Base-by-base conservation (phyloP, 1,140 invertebrate species). In the Lepidurus packardi region DNA sequence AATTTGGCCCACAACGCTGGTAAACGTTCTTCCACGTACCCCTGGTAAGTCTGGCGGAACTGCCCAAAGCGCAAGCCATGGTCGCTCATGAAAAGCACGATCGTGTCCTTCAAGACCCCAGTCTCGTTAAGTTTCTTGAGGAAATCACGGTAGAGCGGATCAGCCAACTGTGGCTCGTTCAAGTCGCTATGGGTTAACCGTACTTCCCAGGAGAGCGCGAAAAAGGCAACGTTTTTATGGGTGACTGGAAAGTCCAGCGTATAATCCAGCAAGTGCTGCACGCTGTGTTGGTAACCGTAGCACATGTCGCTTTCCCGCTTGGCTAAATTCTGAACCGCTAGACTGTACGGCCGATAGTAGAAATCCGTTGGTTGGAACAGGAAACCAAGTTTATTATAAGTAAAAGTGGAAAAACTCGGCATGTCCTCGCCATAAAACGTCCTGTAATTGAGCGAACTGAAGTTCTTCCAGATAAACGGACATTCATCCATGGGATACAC, bases 11-110 rank as follows among this genome's bases (percentile, higher is more conserved):
- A 25, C 1, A 76, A 76, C 16, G 21, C 21, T 10, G 75, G 75
- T 8, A 76, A 42, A 42, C 75, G 75, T 41, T 76, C 24, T 76
- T 76, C 75, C 45, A 76, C 10, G 7, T 25, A 76, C 24, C 75
- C 75, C 3, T 41, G 21, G 6, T 41, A 76, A 16, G 75, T 76
- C 45, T 21, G 2, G 16, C 75, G 43, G 24, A 76, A 41, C 8
- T 25, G 10, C 43, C 24, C 24, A 11, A 44, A 42, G 9, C 75
- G 24, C n/a, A 42, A 11, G 1, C 75, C 75, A 42, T 76, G 75
- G 41, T 76, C 75, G 45, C 75, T 76, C 34, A 76, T 76, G 10
- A 76, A 76, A 8, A 76, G 43, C 43, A 76, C 43, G 9, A 76
- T 42, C 1, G 75, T 7, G 10, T 76, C 41, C 43, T 41, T 76